Percentiles rank a stretch among this genome's conserved stretches.
phyloP scores from a whole-genome alignment of 2,888 invertebrate genomes.

The Drosophila cyrtoloma region DNA sequence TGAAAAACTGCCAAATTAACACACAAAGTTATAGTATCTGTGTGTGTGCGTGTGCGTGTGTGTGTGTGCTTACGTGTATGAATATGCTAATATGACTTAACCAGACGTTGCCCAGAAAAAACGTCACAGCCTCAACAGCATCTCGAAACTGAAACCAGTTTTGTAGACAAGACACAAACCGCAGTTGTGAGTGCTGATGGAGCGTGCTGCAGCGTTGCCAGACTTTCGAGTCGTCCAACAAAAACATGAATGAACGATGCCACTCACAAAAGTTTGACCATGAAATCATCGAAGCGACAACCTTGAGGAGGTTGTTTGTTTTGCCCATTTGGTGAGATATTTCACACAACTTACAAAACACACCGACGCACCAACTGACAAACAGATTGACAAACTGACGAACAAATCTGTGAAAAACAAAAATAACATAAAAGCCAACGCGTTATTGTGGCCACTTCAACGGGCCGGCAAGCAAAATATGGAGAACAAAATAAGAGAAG shows the following conservation, averaged over 20 bases:
- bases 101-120: conserved; percentile 39
- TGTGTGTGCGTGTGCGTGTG: not conserved
- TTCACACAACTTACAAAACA: conserved; percentile 64
- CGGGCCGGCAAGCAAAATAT: conserved; percentile 36
- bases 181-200: conserved; percentile 11
- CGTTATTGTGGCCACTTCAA: conserved; percentile 30
- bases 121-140: conserved; percentile 36
- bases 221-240: conserved; percentile 19
- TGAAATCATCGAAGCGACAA: conserved; percentile 53
- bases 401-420: conserved; percentile 58
- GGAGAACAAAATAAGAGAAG: conserved; percentile 26
- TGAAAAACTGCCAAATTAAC: conserved; percentile 79
- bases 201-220: conserved; percentile 59
- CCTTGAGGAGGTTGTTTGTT: conserved; percentile 68
- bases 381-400: conserved; percentile 10
- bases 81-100: conserved; percentile 34
- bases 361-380: conserved; percentile 38
- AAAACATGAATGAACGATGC: conserved; percentile 53
- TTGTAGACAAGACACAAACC: conserved; percentile 71
- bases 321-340: conserved; percentile 72
- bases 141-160: conserved; percentile 62
- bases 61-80: conserved; percentile 3
- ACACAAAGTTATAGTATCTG: conserved; percentile 25
- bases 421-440: conserved; percentile 28
- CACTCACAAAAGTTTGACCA: conserved; percentile 49